A percentile compares a stretch with the other conserved stretches of the same genome.
These are phyloP conservation scores for Leuciscus waleckii DNA, from an alignment of 2,797 vertebrate genomes.

Conservation along the genomic window DNA sequence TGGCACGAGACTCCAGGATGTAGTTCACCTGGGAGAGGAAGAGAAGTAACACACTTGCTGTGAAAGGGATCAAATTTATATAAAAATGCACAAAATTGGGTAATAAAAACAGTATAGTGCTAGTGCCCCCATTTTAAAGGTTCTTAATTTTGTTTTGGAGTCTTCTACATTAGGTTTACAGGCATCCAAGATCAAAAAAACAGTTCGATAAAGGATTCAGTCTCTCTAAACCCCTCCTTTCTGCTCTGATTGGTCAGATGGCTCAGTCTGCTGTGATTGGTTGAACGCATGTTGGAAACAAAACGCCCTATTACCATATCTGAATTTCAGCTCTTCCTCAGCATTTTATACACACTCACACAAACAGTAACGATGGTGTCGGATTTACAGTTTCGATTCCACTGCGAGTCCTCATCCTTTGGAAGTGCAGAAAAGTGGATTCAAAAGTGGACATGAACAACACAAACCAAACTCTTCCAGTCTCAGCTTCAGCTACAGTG, in stretches of 20 bases:
- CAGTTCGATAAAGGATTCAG: background rate
- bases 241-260: background rate
- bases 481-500: background rate
- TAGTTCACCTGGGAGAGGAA: conserved; percentile 88
- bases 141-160: background rate
- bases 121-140: background rate
- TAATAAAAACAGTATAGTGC: background rate
- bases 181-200: background rate
- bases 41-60: background rate
- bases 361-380: no score
- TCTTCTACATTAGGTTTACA: background rate
- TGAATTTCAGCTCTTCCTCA: background rate
- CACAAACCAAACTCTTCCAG: background rate
- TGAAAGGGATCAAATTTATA: background rate
- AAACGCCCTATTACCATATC: background rate
- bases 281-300: background rate
- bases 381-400: background rate
- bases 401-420: background rate
- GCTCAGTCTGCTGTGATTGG: background rate
- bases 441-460: no score
- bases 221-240: background rate
- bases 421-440: background rate
- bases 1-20: conserved; percentile 95
- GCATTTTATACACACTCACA: background rate
- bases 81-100: background rate